A percentile compares a stretch with the other conserved stretches of the same genome.
phyloP scores from a whole-genome alignment of 2,113 vertebrate species.

The Anguilla japonica region DNA sequence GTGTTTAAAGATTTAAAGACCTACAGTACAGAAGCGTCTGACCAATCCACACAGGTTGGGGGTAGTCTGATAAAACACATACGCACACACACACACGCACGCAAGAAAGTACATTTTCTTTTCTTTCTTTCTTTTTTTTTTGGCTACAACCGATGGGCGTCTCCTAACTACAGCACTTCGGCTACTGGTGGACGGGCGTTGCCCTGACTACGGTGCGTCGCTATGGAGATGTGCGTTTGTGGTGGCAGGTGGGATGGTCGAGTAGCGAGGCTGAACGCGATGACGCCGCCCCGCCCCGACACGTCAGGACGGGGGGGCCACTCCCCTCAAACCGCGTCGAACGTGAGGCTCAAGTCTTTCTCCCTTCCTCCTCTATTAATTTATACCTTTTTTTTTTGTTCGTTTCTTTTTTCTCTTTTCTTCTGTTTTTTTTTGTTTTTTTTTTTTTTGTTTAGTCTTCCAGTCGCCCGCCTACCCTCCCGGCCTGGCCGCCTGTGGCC shows the following conservation, averaged over 20 bases:
- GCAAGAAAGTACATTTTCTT: background rate
- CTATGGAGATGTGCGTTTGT: slow-evolving; percentile 71
- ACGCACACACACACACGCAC: too few relatives aligned
- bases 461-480: slow-evolving; percentile 47
- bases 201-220: slow-evolving; percentile 78
- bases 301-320: slow-evolving; percentile 53
- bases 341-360: slow-evolving; percentile 58
- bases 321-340: background rate
- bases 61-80: background rate
- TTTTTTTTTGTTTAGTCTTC: slow-evolving; percentile 31
- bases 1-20: too few relatives aligned
- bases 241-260: slow-evolving; percentile 72
- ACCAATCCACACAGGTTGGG: background rate
- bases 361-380: slow-evolving; percentile 24
- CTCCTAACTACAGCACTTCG: background rate
- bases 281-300: slow-evolving; percentile 52
- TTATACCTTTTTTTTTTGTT: background rate
- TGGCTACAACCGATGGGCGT: background rate
- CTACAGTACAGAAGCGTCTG: background rate
- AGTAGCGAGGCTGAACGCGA: slow-evolving; percentile 63
- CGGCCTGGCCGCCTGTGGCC: slow-evolving; percentile 70
- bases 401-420: slow-evolving; percentile 29
- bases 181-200: slow-evolving; percentile 48
- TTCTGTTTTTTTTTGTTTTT: slow-evolving; percentile 30
- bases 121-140: background rate